Evolutionary conservation across 2,113 vertebrate genomes (phyloP).

Genomic region (Ia io): DNA sequence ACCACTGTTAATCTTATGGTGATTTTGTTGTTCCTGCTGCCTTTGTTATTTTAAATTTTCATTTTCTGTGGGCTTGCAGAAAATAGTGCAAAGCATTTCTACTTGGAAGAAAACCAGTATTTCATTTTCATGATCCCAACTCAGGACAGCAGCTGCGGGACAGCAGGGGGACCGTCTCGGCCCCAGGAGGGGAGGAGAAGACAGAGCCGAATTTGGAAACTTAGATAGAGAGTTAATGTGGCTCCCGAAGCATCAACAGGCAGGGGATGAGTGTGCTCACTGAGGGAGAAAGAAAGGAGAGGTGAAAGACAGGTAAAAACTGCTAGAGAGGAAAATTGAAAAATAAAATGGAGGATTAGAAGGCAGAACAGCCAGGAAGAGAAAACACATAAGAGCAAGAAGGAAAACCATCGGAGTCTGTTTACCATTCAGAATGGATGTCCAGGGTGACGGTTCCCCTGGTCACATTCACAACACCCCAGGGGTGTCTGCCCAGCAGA

Average conservation of each 20-base stretch:
- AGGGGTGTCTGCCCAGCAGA: no score
- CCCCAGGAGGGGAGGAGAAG: not conserved
- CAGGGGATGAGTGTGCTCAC: not conserved
- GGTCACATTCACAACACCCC: fast-evolving
- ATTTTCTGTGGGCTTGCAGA: not conserved
- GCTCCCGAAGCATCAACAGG: not conserved
- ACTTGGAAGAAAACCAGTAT: not conserved
- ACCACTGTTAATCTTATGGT: not conserved
- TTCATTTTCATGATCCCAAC: not conserved
- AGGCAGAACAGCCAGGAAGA: not conserved
- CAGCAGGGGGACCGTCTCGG: not conserved
- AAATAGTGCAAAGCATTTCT: not conserved
- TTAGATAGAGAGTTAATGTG: not conserved
- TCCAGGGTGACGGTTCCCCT: not conserved
- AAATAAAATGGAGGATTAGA: not conserved
- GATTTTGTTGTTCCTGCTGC: not conserved
- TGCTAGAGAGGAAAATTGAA: not conserved
- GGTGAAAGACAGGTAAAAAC: not conserved
- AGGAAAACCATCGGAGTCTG: not conserved
- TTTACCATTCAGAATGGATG: not conserved
- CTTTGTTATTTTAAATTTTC: not conserved
- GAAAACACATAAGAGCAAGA: not conserved
- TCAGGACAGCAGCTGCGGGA: not conserved
- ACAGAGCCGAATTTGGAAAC: not conserved
- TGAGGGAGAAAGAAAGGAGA: not conserved